Evolutionary conservation across 1,140 invertebrate genomes (phyloP), one percentile per base, ranked within the genome.

Genomic region (Leguminivora glycinivorella): DNA sequence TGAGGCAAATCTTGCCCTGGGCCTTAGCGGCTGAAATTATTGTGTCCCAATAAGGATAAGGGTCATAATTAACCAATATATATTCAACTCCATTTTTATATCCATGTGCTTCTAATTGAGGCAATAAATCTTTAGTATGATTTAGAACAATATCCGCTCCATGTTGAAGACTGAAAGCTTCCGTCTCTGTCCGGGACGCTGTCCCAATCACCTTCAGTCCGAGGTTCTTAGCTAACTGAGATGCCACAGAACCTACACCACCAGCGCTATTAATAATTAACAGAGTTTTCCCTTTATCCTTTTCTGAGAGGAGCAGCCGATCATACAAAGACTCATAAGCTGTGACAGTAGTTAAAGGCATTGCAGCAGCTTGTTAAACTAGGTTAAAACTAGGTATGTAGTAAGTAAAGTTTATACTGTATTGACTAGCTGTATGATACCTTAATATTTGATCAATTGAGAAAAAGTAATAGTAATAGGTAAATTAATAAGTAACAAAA

Each of bases 181-280:
- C 19, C 1, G 81, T 88, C 72, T 89, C 85, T 12, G 80, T 70
- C 2, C 89, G 72, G 17, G 89, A 88, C 66, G 86, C 89, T 25
- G 87, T 91, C 9, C 89, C 89, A 68, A 91, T 89, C 0, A 91
- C 87, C 72, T 79, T 83, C 0, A 91, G 77, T 4, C 84, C 84
- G 3, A 85, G 72, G 67, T 82, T 83, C 69, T 81, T 84, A 19
- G 82, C 86, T 10, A 89, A 67, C 63, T 90, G 87, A 24, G 83
- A 76, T 22, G 88, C 86, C 0, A 88, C 78, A 14, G 88, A 82
- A 2, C 88, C 88, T 2, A 88, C 88, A 43, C 88, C 88, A 5
- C 88, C 88, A n/a, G 75, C 86, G 75, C 86, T 89, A 25, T 91
- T 89, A 7, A 91, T 89, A 22, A 91, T 82, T 10, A 91, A 73